Evolutionary conservation across 1,140 invertebrate genomes (phyloP), one percentile per base, ranked within the genome.

Genomic region (Halictus rubicundus): DNA sequence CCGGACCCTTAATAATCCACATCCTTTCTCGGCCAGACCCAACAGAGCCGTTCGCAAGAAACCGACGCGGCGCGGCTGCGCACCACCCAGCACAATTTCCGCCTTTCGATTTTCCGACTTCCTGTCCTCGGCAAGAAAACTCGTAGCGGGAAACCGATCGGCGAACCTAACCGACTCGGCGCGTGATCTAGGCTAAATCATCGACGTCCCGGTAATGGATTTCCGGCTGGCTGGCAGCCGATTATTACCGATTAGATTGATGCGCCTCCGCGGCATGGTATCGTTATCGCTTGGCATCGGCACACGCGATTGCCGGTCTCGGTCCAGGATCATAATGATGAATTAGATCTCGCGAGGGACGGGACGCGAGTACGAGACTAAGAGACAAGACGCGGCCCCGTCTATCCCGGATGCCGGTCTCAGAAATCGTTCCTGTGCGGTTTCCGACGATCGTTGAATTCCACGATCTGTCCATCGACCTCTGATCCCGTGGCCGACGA

Each of bases 171-270:
- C 32, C 5, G 32, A 32, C 32, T 32, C 32, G 32, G 32, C 32
- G 42, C 59, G 64, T 52, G 61, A 74, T 76, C 75, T 54, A 49
- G 65, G 57, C 57, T 82, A 85, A 82, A 82, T 82, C 63, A 70
- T 76, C 57, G 54, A 23, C 39, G 68, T 54, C 42, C 59, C 39
- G 66, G 65, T 83, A 86, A 86, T 86, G 83, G 77, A 86, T 86
- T 86, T 86, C 81, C 49, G 25, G 57, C 21, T 27, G 60, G 23
- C 46, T 82, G 83, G 71, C 84, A 85, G 76, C 80, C 83, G 83
- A 86, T 85, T 64, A 85, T 86, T 86, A 86, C 80, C 79, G 79
- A 75, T 75, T 71, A 74, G 74, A 86, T 86, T 71, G 79, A 82
- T 86, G 79, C 54, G 16, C 23, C 61, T 25, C 52, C 52, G 42